phyloP scores from a whole-genome alignment of 2,113 vertebrate species.

The Zosterops borbonicus region DNA sequence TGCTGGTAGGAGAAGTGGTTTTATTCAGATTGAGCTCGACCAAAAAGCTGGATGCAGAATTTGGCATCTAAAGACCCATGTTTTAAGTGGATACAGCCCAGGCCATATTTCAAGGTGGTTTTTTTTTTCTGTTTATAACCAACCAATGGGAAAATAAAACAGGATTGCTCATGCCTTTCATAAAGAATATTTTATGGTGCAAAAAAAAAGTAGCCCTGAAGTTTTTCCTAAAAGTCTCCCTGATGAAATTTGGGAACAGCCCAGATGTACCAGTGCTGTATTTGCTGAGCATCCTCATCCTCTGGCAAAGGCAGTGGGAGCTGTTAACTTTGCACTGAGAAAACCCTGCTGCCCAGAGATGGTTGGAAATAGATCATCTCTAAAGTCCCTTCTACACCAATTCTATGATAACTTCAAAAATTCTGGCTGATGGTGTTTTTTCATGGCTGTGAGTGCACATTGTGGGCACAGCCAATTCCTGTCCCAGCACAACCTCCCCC shows the following conservation, averaged over 20 bases:
- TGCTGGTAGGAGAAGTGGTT: not conserved
- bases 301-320: not conserved
- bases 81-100: not conserved
- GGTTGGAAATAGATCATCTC: too few species aligned
- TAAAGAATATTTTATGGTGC: not conserved
- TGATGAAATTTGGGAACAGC: not conserved
- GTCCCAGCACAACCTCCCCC: rapidly evolving
- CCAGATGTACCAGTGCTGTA: rapidly evolving
- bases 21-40: not conserved
- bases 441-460: rapidly evolving
- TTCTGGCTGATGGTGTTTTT: rapidly evolving
- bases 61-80: not conserved
- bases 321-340: not conserved
- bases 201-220: not conserved
- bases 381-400: not conserved
- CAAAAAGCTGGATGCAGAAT: not conserved
- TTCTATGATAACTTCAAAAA: not conserved
- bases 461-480: rapidly evolving
- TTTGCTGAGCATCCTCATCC: not conserved
- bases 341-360: not conserved
- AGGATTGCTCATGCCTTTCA: rapidly evolving
- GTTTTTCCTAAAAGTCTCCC: not conserved
- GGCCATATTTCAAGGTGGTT: not conserved
- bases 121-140: not conserved
- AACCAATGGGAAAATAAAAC: not conserved